Evolutionary conservation across 2,113 vertebrate genomes (phyloP).

Genomic region (Indicator indicator): DNA sequence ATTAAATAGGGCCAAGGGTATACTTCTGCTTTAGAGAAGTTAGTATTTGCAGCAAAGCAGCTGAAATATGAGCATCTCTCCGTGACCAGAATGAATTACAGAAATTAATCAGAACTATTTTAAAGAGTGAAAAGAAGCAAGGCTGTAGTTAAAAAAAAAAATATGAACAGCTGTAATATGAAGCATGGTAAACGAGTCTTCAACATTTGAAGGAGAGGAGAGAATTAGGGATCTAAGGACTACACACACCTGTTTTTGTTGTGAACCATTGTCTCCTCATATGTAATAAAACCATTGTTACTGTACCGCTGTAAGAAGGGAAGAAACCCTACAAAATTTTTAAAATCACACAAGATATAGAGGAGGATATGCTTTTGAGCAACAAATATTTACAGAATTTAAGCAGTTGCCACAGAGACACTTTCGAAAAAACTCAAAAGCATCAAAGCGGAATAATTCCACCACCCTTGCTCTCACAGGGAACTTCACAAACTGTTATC

Average conservation of each 20-base stretch:
- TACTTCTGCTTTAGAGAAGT: background rate
- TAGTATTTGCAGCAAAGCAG: background rate
- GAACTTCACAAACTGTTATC: background rate
- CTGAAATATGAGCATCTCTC: background rate
- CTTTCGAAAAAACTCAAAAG: background rate
- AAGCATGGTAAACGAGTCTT: background rate
- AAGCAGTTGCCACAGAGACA: background rate
- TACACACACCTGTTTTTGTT: background rate
- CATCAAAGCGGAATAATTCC: background rate
- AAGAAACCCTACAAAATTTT: background rate
- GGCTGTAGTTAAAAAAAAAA: background rate
- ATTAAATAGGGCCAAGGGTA: background rate
- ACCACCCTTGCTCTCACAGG: background rate
- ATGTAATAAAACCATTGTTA: background rate
- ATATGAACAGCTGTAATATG: background rate
- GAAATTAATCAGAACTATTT: background rate
- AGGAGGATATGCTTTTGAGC: background rate
- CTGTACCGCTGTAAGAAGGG: background rate
- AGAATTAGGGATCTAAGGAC: background rate
- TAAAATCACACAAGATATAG: background rate
- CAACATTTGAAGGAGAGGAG: background rate
- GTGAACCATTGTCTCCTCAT: background rate
- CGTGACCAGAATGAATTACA: background rate
- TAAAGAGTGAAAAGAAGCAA: background rate
- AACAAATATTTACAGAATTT: background rate